These are phyloP conservation scores for Alouatta palliata DNA, from an alignment of 2,113 vertebrate species.

Conservation along the genomic window DNA sequence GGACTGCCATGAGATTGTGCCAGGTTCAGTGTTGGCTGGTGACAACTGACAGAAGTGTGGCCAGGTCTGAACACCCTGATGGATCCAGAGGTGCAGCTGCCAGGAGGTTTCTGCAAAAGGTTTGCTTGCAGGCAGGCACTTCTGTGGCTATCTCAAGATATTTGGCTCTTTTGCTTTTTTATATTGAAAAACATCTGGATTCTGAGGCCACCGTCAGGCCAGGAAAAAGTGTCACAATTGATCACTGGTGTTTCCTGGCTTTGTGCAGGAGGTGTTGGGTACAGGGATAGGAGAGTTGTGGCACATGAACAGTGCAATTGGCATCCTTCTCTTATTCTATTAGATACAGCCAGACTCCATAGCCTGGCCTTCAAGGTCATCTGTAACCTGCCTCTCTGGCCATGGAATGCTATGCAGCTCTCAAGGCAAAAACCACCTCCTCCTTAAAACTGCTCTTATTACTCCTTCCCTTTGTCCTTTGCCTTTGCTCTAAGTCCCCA, in stretches of 20 bases:
- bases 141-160: not conserved
- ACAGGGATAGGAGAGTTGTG: not conserved
- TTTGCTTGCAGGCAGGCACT: not conserved
- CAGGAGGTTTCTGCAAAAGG: not conserved
- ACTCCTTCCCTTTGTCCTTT: not conserved
- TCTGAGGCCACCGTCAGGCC: not conserved
- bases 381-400: not conserved
- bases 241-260: not conserved
- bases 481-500: not conserved
- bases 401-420: not conserved
- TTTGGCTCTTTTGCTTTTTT: not conserved
- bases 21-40: not conserved
- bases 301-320: not conserved
- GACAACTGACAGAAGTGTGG: not conserved
- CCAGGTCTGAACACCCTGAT: fast-evolving
- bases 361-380: not conserved
- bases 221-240: not conserved
- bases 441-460: not conserved
- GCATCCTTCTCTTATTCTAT: not conserved
- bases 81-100: not conserved
- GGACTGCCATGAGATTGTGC: not conserved
- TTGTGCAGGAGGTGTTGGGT: not conserved
- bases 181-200: not conserved
- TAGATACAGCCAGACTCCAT: not conserved
- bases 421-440: not conserved